These are phyloP conservation scores for Coenonympha glycerion DNA, from an alignment of 2,888 invertebrate species.

Conservation along the genomic window DNA sequence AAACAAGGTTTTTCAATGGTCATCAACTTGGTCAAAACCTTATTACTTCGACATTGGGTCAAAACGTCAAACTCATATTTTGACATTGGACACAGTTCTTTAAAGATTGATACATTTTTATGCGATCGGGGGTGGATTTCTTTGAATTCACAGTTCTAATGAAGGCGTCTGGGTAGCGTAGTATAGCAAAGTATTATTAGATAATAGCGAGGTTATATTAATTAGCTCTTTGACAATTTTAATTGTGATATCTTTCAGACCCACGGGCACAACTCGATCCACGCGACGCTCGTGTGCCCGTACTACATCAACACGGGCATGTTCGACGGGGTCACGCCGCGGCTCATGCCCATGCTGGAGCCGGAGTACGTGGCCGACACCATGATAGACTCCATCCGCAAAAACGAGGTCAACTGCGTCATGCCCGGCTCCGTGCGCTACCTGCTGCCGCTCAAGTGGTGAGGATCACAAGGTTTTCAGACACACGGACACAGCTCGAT, in stretches of 20 bases:
- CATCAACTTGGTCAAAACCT: no score
- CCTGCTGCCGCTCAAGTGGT: constrained; percentile 87
- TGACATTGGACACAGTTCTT: no score
- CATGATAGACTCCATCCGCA: constrained; percentile 86
- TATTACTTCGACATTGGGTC: no score
- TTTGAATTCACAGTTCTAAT: no score
- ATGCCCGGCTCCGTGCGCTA: constrained; percentile 86
- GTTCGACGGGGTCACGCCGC: constrained; percentile 93
- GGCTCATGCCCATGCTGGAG: constrained; percentile 87
- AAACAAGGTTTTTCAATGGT: no score
- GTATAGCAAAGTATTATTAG: no score
- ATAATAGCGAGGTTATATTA: no score
- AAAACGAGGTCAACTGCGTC: constrained; percentile 86
- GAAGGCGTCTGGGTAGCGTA: no score
- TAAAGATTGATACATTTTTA: no score
- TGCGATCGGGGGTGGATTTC: no score
- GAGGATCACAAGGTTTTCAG: constrained; percentile 34
- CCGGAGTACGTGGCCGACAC: constrained; percentile 91
- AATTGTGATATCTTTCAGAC: constrained; percentile 74
- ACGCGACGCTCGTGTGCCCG: constrained; percentile 93
- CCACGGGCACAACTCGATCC: constrained; percentile 83
- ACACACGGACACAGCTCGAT: constrained; percentile 82
- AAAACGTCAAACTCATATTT: no score
- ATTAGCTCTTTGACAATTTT: no score
- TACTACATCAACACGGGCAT: constrained; percentile 97